Evolutionary conservation across 2,888 invertebrate species (phyloP), one percentile per base, ranked within the genome.

Genomic region (Sphaerolaimus hirsutus): DNA sequence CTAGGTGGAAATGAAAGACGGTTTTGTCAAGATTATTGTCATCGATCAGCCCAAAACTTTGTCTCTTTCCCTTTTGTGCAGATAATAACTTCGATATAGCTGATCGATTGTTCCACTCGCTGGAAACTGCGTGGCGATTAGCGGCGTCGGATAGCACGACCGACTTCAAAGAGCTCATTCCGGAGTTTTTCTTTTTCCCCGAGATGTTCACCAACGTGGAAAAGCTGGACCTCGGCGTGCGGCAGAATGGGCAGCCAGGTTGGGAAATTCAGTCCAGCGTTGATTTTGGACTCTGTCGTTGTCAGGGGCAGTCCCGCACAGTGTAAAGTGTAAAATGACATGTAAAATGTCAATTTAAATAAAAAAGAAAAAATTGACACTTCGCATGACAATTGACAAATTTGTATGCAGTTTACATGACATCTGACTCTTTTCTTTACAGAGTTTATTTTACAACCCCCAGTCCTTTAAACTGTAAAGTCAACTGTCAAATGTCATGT

Each of bases 71-170:
- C 7, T 32, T 17, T 32, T 24, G 3, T 27, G 3, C 21, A 45
- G 50, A 50, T 43, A 26, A 48, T 40, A 46, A 91, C 68, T 93
- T 97, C 66, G 97, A 97, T 71, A 72, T 97, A 51, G 91, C 97
- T 23, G 97, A 97, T 69, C 76, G 97, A 61, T 89, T 97, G 84
- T 97, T 97, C 64, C 87, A 93, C 67, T 87, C 87, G 36, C 74
- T 97, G 29, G 81, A 83, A 62, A 91, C 93, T 65, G 86, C 81
- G 0, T 97, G 93, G 91, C 74, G 81, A 38, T 87, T 93, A 0
- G 89, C 93, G 1, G 86, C 91, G 0, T 79, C 82, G 61, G 86
- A 93, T 63, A 93, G 93, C 62, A 97, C 97, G 84, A 91, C 93
- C 1, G 97, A 97, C 65, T 91, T 97, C 1, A 97, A 97, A 63